Base-by-base conservation (phyloP, 2,888 invertebrate species). In the Epiblema foenella region DNA sequence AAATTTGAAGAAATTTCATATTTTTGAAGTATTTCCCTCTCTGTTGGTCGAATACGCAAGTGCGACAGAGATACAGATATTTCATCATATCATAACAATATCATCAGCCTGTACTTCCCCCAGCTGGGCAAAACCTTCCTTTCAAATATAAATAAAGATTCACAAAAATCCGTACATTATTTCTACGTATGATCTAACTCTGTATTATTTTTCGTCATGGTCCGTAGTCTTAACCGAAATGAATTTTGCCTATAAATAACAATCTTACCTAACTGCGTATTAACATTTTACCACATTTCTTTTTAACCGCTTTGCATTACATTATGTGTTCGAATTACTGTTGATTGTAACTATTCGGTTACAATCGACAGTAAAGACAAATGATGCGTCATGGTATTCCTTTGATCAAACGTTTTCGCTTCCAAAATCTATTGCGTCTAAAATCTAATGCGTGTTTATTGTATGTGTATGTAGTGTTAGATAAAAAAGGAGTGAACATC, bases 401-500 rank as follows among this genome's bases (percentile, higher is more conserved):
- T 46, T 29, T 17, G 5, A 9, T 33, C 4, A 29, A 42, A 57
- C 18, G 8, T 56, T 56, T 62, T 63, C 46, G 24, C 20, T 52
- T 54, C 37, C 24, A 70, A 64, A 65, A 54, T 46, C 54, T 54
- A 54, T 68, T 62, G 29, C 59, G 42, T 46, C n/a, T 37, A 52
- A 18, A 39, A 20, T 12, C 46, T 62, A 62, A 67, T 62, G 56
- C 60, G 42, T 51, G 62, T 56, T 24, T 69, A 51, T 69, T 56
- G 37, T 69, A 51, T 69, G 8, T 65, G 39, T 65, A 60, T 60
- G 52, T 64, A 58, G 75, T 78, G 77, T 79, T 82, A 84, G 82
- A 81, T 85, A 89, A 91, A 89, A 88, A 89, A 89, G 82, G 83
- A 85, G 83, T 85, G 83, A 85, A 83, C 86, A 86, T 85, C 90